Evolutionary conservation across 2,113 vertebrate species (phyloP).

Genomic region (Lepisosteus oculatus): DNA sequence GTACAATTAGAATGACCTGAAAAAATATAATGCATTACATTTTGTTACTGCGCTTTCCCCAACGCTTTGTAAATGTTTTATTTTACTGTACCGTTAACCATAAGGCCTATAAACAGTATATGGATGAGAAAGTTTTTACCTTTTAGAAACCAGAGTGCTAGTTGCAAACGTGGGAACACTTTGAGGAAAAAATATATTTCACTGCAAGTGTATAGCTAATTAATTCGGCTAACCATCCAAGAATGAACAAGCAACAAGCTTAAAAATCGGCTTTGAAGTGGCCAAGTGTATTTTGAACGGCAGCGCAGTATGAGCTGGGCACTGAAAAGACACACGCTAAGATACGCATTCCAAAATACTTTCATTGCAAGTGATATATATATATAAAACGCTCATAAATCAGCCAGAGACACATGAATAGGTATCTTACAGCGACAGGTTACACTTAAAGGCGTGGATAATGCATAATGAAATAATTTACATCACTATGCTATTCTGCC

Average conservation of each 20-base stretch:
- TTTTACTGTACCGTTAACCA: too few species aligned
- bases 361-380: constrained; percentile 12
- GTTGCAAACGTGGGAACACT: too few species aligned
- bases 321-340: constrained; percentile 19
- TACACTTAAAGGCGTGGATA: neutral
- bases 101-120: too few species aligned
- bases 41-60: too few species aligned
- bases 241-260: constrained; percentile 15
- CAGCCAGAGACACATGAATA: constrained; percentile 21
- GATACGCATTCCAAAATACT: constrained; percentile 10
- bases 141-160: too few species aligned
- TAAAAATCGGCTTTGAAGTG: neutral
- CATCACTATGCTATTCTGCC: too few species aligned
- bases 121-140: too few species aligned
- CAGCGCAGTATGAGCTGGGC: constrained; percentile 9
- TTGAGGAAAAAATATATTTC: neutral
- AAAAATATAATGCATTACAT: too few species aligned
- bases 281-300: neutral
- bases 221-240: constrained; percentile 1
- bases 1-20: too few species aligned
- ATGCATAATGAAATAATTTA: constrained; percentile 14
- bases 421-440: neutral
- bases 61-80: too few species aligned
- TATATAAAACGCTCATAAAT: constrained; percentile 16
- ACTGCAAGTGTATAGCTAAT: neutral